phyloP scores from a whole-genome alignment of 2,888 invertebrate species.

The Clanis bilineata region DNA sequence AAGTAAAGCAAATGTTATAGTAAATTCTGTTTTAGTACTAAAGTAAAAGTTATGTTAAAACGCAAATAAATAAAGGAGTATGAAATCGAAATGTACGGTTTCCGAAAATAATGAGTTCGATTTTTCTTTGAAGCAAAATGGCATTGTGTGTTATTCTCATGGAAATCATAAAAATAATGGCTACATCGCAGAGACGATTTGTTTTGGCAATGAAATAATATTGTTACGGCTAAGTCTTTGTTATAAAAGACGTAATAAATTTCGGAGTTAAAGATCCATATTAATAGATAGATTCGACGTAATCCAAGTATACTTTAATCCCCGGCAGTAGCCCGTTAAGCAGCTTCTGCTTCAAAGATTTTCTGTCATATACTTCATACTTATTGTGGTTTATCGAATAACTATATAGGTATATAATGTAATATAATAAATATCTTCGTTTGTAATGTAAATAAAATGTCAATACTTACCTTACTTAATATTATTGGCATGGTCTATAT shows the following conservation, averaged over 20 bases:
- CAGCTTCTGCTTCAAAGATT: not conserved
- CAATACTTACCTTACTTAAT: too few relatives aligned
- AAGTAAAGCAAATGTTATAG: not conserved
- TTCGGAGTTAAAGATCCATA: not conserved
- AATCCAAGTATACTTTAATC: not conserved
- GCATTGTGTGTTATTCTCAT: not conserved
- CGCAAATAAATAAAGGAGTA: not conserved
- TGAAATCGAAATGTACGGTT: not conserved
- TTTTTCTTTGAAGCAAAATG: not conserved
- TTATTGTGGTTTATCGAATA: too few relatives aligned
- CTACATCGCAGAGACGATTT: not conserved
- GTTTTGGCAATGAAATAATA: constrained; percentile 4
- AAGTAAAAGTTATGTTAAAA: not conserved
- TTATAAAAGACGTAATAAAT: not conserved
- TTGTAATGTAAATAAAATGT: too few relatives aligned
- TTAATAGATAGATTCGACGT: not conserved
- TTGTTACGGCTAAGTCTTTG: not conserved
- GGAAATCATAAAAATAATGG: constrained; percentile 4
- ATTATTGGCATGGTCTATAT: too few relatives aligned
- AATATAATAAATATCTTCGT: too few relatives aligned
- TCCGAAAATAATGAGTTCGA: not conserved
- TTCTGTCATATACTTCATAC: not conserved
- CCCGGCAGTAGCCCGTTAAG: not conserved
- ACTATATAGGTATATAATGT: too few relatives aligned
- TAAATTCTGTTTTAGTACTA: not conserved